phyloP scores from a whole-genome alignment of 2,797 vertebrate species.

The Fringilla coelebs region DNA sequence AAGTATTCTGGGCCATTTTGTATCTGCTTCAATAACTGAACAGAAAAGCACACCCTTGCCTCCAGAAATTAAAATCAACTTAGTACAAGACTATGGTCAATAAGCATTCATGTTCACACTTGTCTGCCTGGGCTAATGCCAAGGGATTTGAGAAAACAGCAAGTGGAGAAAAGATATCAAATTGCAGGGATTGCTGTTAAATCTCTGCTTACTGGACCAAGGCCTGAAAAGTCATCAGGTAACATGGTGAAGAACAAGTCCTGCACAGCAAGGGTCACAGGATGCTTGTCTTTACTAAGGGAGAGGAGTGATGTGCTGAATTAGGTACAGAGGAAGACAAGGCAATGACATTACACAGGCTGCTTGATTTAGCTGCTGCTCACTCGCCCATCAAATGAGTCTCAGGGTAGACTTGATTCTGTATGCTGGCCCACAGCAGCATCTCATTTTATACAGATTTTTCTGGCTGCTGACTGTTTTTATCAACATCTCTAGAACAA shows the following conservation, averaged over 20 bases:
- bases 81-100: not conserved
- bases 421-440: not conserved
- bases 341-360: not conserved
- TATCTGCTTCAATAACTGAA: not conserved
- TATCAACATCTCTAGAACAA: not conserved
- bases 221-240: not conserved
- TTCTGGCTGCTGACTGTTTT: constrained; percentile 13
- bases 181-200: not conserved
- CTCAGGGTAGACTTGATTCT: not conserved
- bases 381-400: not conserved
- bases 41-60: not conserved
- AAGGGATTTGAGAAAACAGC: not conserved
- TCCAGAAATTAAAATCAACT: not conserved
- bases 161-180: not conserved
- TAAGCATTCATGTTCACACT: not conserved
- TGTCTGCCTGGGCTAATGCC: not conserved
- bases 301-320: not conserved
- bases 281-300: not conserved
- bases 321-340: not conserved
- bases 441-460: constrained; percentile 19
- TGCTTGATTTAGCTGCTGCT: constrained; percentile 10
- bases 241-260: not conserved
- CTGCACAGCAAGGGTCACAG: not conserved
- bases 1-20: not conserved
- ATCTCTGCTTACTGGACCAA: not conserved